A percentile compares a stretch with the other conserved stretches of the same genome.
Evolutionary conservation across 2,888 invertebrate species (phyloP).

Genomic region (Halictus quadricinctus): DNA sequence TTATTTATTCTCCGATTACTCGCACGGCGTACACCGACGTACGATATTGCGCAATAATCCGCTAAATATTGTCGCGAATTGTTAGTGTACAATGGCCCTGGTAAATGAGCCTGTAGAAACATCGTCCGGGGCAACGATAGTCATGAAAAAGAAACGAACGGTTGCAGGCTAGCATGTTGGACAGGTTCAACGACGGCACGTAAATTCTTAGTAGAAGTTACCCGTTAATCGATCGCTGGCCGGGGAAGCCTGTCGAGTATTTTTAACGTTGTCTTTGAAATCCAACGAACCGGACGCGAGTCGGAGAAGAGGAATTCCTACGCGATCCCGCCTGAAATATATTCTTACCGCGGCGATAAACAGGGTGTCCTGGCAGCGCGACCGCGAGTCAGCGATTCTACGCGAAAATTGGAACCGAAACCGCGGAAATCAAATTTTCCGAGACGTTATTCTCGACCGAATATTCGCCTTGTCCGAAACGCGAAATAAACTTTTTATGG

Average conservation of each 20-base stretch:
- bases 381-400: neutral
- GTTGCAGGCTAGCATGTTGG: conserved; percentile 36
- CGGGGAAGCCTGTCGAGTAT: conserved; percentile 41
- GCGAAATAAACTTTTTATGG: neutral
- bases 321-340: conserved; percentile 22
- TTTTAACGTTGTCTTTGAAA: conserved; percentile 52
- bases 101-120: neutral
- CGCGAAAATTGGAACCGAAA: neutral
- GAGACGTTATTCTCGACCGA: neutral
- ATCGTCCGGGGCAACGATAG: conserved; percentile 30
- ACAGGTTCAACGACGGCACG: conserved; percentile 43
- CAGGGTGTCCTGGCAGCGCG: neutral
- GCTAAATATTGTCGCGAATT: neutral
- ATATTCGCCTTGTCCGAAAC: neutral
- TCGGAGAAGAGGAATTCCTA: conserved; percentile 16
- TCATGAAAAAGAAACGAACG: conserved; percentile 38
- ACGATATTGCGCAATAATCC: neutral
- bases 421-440: neutral
- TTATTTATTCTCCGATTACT: neutral
- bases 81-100: neutral
- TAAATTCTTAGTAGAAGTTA: conserved; percentile 46
- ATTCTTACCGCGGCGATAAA: conserved; percentile 15
- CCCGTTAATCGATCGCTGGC: conserved; percentile 44
- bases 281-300: conserved; percentile 28
- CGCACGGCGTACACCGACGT: neutral